Percentiles rank a stretch among this genome's conserved stretches.
Evolutionary conservation across 2,888 invertebrate genomes (phyloP).

Genomic region (Volucella inanis): DNA sequence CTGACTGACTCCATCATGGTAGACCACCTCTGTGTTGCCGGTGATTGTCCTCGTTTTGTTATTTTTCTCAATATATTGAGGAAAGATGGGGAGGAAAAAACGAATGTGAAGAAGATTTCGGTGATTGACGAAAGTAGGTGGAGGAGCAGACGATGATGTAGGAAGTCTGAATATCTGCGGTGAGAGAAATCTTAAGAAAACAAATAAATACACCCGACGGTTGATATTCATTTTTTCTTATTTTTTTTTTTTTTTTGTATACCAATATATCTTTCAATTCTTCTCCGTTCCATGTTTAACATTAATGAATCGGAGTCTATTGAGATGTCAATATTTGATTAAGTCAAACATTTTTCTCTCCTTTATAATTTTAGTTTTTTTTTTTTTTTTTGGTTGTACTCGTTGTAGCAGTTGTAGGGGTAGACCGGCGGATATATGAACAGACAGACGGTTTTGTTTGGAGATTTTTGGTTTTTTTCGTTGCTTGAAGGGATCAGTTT

Average conservation of each 20-base stretch:
- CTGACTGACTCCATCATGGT: slow-evolving; percentile 25
- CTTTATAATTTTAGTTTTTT: slow-evolving; percentile 7
- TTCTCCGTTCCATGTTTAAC: slow-evolving; percentile 27
- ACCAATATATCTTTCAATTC: slow-evolving; percentile 64
- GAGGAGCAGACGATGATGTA: slow-evolving; percentile 24
- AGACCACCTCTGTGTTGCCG: slow-evolving; percentile 68
- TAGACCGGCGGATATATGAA: neutral
- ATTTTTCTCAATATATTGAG: slow-evolving; percentile 44
- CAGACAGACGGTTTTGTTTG: neutral
- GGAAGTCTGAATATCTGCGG: slow-evolving; percentile 29
- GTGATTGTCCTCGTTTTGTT: slow-evolving; percentile 73
- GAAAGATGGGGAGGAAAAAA: neutral
- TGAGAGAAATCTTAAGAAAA: slow-evolving; percentile 59
- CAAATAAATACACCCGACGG: slow-evolving; percentile 64
- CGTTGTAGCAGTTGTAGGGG: too few relatives aligned
- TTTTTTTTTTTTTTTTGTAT: slow-evolving; percentile 43
- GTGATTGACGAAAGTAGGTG: slow-evolving; percentile 63
- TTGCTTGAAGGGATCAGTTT: slow-evolving; percentile 28
- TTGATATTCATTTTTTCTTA: slow-evolving; percentile 69
- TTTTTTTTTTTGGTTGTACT: neutral
- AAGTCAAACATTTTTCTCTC: slow-evolving; percentile 58
- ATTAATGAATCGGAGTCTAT: slow-evolving; percentile 71
- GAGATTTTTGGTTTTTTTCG: slow-evolving; percentile 2
- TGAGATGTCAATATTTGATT: slow-evolving; percentile 75
- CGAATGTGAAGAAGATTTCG: slow-evolving; percentile 21